Base-by-base conservation (phyloP, 1,140 invertebrate species). In the Belonocnema kinseyi region DNA sequence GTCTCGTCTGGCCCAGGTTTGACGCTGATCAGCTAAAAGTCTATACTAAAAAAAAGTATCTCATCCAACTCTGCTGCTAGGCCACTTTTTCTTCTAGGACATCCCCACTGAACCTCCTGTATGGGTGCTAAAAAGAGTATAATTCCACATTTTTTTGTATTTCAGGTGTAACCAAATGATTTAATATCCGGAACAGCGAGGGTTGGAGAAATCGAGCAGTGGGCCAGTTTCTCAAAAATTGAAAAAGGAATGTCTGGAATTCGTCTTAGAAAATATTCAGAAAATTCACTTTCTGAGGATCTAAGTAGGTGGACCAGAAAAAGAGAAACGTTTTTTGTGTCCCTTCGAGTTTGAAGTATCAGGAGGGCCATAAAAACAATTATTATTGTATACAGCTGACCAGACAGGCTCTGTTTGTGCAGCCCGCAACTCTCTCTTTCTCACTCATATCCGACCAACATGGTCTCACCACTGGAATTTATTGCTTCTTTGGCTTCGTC, bases 331-430 rank as follows among this genome's bases (percentile, higher is more conserved):
- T 14, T 66, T 66, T 66, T 66, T 66, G 61, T 33, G 40, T 33
- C 21, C 61, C 61, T 66, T 66, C 61, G 14, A 66, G 61, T 66
- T 66, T 33, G 61, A 40, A 6, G 61, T 33, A 46, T 16, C 40
- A 66, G 61, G 26, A 66, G 61, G 61, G 61, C 61, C 61, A 66
- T 66, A 66, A 66, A 66, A 66, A 66, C 61, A 66, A 66, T 66
- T 66, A 66, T 66, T 66, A 66, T 66, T 66, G 61, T 66, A 66
- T 66, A 66, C 61, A 66, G 61, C 40, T 66, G 61, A 66, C 61
- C 61, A 66, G 61, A 66, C 61, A 66, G 61, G 21, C 26, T 66
- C 26, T 66, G 61, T 66, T 66, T 66, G 61, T 66, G 33, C 61
- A 61, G 14, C 58, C 61, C 40, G 40, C 40, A 46, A 46, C 40